These are phyloP conservation scores for Corythoichthys haematopterus DNA, from an alignment of 2,113 vertebrate species.

Conservation along the genomic window DNA sequence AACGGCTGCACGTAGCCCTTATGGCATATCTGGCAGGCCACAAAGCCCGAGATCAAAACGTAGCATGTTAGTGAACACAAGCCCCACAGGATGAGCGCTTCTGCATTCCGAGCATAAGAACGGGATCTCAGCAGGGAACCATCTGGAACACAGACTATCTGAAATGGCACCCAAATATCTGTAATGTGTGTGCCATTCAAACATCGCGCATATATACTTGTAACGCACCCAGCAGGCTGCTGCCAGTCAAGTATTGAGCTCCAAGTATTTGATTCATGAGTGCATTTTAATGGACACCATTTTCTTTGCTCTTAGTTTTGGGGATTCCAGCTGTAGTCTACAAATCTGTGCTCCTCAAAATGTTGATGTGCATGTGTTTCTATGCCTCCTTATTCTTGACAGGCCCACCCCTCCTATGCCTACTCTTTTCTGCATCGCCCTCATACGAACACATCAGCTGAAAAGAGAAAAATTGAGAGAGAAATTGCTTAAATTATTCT, in stretches of 20 bases:
- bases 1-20: neutral
- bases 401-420: neutral
- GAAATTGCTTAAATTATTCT: conserved; percentile 69
- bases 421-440: conserved; percentile 3
- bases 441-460: conserved; percentile 23
- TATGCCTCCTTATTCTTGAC: neutral
- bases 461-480: conserved; percentile 43
- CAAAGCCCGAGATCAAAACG: neutral
- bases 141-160: neutral
- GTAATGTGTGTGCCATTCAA: neutral
- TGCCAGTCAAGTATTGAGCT: neutral
- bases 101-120: neutral
- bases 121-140: neutral
- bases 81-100: neutral
- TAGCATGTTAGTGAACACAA: neutral
- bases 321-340: neutral
- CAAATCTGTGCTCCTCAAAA: neutral
- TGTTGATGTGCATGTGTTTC: neutral
- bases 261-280: neutral
- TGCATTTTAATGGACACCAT: neutral
- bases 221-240: neutral
- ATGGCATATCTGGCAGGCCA: neutral
- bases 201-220: neutral
- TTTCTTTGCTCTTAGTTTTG: neutral
- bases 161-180: neutral